These are phyloP conservation scores for Scaptomyza graminum DNA, from an alignment of 1,140 invertebrate species.

Conservation along the genomic window DNA sequence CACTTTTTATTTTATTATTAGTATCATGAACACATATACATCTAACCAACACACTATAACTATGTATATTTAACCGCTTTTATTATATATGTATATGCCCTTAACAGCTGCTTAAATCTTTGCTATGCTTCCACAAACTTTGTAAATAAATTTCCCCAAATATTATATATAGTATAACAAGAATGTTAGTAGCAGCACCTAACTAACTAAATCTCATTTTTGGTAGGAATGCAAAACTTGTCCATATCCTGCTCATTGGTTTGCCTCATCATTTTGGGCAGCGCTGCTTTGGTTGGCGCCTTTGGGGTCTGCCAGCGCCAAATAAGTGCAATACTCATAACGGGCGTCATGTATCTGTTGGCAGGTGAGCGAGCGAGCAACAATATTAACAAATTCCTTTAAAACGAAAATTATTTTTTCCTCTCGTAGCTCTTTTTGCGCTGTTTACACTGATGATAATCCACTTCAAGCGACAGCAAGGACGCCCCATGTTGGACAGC, in stretches of 20 bases:
- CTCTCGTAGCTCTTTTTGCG: conserved; percentile 90
- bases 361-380: conserved; percentile 87
- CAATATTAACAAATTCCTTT: background rate
- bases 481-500: conserved; percentile 85
- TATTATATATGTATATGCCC: background rate
- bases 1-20: too few relatives aligned
- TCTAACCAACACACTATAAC: too few relatives aligned
- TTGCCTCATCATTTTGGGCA: conserved; percentile 92
- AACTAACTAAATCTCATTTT: background rate
- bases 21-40: too few relatives aligned
- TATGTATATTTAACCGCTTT: background rate
- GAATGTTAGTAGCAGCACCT: background rate
- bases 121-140: conserved; percentile 3
- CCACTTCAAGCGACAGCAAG: conserved; percentile 92
- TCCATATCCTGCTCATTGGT: conserved; percentile 96
- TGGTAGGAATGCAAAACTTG: conserved; percentile 94
- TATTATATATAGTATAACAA: too few relatives aligned
- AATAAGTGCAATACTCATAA: conserved; percentile 94
- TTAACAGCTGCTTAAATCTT: background rate
- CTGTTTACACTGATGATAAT: conserved; percentile 95
- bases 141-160: conserved; percentile 15
- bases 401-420: background rate
- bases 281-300: conserved; percentile 91
- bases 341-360: conserved; percentile 95
- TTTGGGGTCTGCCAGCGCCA: conserved; percentile 94